Percentiles rank a stretch among this genome's conserved stretches.
Conservation (phyloP, 1,140 invertebrate genomes). For the Hyles vespertilio region DNA sequence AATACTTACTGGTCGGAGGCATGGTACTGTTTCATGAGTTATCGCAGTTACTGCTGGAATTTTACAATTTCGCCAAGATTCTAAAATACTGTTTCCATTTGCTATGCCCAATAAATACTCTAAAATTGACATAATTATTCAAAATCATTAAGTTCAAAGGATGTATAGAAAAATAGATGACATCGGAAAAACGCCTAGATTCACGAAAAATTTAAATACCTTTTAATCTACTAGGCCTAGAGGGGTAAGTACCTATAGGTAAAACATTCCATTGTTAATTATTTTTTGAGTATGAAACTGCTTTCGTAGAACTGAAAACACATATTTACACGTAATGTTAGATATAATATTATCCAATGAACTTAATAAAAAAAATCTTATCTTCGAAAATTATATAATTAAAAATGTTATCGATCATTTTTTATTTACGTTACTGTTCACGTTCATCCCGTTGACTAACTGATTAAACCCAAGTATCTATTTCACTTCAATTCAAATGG, state of each 20-base stretch:
- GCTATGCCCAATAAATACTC: slow-evolving; percentile 39
- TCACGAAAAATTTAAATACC: background rate
- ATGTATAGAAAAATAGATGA: too few species aligned
- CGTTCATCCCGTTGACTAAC: too few species aligned
- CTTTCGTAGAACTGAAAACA: too few species aligned
- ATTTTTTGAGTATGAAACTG: too few species aligned
- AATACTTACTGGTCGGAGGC: slow-evolving; percentile 40
- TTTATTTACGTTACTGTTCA: too few species aligned
- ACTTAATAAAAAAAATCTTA: background rate
- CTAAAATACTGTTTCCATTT: slow-evolving; percentile 18
- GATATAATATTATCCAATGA: too few species aligned
- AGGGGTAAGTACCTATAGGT: too few species aligned
- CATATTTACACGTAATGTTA: too few species aligned
- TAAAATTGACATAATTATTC: slow-evolving; percentile 60
- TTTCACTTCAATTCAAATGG: too few species aligned
- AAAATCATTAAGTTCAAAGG: slow-evolving; percentile 40
- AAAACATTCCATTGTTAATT: too few species aligned
- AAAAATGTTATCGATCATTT: background rate
- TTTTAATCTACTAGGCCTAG: too few species aligned
- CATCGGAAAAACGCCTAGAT: slow-evolving; percentile 30
- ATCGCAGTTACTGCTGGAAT: slow-evolving; percentile 44
- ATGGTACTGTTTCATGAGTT: slow-evolving; percentile 40
- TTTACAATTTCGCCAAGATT: slow-evolving; percentile 26
- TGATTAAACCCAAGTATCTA: too few species aligned
- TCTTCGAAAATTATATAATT: background rate